Conservation (phyloP, 2,797 vertebrate species). For the Enteromius fasciolatus region DNA sequence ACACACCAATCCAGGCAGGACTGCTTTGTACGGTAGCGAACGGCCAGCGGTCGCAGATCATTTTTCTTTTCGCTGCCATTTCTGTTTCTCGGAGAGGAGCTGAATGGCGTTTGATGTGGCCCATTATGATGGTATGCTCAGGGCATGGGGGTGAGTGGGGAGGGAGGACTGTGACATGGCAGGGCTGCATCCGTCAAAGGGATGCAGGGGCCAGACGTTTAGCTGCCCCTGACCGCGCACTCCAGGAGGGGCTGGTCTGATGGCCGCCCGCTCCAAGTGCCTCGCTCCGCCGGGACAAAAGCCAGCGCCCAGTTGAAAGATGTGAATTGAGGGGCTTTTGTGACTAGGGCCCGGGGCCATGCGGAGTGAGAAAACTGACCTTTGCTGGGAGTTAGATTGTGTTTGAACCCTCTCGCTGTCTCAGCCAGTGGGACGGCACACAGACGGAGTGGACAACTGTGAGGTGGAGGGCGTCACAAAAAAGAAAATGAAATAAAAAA, state of each 20-base stretch:
- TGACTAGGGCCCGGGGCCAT: slow-evolving; percentile 81
- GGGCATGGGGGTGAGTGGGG: slow-evolving; percentile 46
- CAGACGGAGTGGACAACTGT: slow-evolving; percentile 69
- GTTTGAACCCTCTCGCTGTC: slow-evolving; percentile 81
- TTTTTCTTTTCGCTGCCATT: slow-evolving; percentile 49
- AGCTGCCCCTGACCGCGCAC: slow-evolving; percentile 81
- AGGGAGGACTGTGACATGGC: slow-evolving; percentile 74
- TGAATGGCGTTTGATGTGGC: slow-evolving; percentile 80
- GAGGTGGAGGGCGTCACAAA: slow-evolving; percentile 49
- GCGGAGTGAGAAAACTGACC: slow-evolving; percentile 86
- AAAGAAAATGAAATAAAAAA: slow-evolving; percentile 36
- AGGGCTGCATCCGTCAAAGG: slow-evolving; percentile 84
- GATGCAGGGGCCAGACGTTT: slow-evolving; percentile 78
- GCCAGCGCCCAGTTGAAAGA: slow-evolving; percentile 81
- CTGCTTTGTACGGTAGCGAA: slow-evolving; percentile 7
- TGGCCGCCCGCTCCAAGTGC: slow-evolving; percentile 76
- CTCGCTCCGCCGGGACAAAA: slow-evolving; percentile 79
- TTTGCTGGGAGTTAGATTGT: slow-evolving; percentile 82
- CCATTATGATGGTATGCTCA: slow-evolving; percentile 72
- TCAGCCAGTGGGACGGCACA: slow-evolving; percentile 74
- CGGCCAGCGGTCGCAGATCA: slow-evolving; percentile 24
- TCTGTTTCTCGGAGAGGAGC: slow-evolving; percentile 70
- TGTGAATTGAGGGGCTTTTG: slow-evolving; percentile 87
- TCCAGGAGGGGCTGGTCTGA: slow-evolving; percentile 83
- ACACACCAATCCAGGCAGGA: background rate